phyloP scores from a whole-genome alignment of 2,113 vertebrate genomes.

The Urocitellus parryii region DNA sequence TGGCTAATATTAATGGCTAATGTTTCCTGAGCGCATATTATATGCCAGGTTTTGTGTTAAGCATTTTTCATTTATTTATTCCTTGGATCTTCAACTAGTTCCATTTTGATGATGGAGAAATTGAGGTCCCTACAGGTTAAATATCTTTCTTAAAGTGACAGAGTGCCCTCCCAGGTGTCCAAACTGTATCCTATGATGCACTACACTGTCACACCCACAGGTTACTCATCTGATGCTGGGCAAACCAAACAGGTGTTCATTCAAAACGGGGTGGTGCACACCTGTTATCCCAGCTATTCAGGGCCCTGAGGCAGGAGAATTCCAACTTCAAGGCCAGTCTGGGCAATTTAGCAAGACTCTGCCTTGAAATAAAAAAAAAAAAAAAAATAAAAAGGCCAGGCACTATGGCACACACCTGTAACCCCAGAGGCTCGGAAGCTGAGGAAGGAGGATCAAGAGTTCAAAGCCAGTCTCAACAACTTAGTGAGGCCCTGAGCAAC shows the following conservation, averaged over 20 bases:
- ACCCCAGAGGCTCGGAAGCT: too few species aligned
- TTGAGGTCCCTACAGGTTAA: not conserved
- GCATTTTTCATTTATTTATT: not conserved
- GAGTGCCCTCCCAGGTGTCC: not conserved
- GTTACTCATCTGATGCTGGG: not conserved
- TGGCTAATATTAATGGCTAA: not conserved
- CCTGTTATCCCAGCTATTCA: too few species aligned
- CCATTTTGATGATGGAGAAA: constrained; percentile 11
- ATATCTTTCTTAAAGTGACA: not conserved
- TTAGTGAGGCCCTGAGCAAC: too few species aligned
- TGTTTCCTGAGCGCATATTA: not conserved
- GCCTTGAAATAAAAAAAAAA: too few species aligned
- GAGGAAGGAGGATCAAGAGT: too few species aligned
- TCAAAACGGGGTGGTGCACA: not conserved
- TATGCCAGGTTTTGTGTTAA: not conserved
- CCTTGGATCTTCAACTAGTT: not conserved
- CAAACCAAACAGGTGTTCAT: not conserved
- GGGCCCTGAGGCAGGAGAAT: too few species aligned
- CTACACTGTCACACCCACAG: too few species aligned
- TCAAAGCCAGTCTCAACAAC: too few species aligned
- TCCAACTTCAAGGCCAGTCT: too few species aligned
- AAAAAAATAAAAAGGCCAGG: too few species aligned
- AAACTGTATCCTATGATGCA: not conserved
- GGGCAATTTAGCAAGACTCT: too few species aligned
- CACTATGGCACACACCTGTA: too few species aligned